These are phyloP conservation scores for Diarsia mendica DNA, from an alignment of 2,888 invertebrate genomes.

Conservation along the genomic window DNA sequence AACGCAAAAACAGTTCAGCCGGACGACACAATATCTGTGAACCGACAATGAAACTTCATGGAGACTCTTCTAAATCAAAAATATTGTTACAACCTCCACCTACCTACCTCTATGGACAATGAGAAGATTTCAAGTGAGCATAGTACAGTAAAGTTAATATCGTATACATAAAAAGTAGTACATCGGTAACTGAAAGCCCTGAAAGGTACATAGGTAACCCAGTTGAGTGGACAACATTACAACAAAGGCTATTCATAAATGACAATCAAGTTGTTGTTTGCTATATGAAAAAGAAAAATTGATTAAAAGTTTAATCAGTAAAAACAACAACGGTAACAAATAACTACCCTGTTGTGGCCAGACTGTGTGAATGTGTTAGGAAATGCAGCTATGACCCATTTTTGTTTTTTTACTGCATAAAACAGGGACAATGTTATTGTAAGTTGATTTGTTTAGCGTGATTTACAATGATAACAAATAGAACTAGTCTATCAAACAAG, in stretches of 20 bases:
- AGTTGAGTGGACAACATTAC: conserved; percentile 28
- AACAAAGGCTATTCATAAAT: conserved; percentile 42
- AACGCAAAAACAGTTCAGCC: background rate
- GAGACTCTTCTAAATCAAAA: background rate
- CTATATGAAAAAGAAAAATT: conserved; percentile 8
- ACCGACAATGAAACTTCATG: background rate
- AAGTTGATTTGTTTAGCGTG: background rate
- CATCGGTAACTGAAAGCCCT: conserved; percentile 17
- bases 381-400: background rate
- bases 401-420: background rate
- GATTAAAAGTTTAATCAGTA: conserved; percentile 22
- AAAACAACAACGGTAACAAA: background rate
- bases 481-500: background rate
- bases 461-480: background rate
- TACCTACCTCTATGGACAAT: too few species aligned
- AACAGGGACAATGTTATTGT: background rate
- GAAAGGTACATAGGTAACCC: conserved; percentile 23
- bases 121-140: background rate
- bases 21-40: background rate
- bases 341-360: background rate
- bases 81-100: background rate
- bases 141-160: too few species aligned
- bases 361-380: background rate
- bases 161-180: background rate
- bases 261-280: conserved; percentile 30